Evolutionary conservation across 1,140 invertebrate species (phyloP).

Genomic region (Magallana angulata): DNA sequence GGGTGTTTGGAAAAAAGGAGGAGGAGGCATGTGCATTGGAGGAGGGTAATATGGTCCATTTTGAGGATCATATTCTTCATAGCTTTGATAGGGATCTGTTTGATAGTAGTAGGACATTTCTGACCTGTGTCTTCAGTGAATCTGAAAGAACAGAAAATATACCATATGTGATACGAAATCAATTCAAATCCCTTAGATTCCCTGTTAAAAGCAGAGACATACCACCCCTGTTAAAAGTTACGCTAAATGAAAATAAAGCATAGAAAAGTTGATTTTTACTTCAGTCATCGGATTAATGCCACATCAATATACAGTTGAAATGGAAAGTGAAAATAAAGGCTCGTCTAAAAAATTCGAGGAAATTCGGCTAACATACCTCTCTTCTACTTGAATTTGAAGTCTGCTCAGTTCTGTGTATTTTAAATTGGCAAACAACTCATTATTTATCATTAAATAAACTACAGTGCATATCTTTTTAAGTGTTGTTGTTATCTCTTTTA

Average conservation of each 20-base stretch:
- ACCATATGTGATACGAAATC: background rate
- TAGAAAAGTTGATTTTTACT: too few relatives aligned
- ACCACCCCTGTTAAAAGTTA: too few relatives aligned
- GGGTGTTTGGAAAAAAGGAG: background rate
- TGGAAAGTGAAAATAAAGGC: too few relatives aligned
- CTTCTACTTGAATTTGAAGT: background rate
- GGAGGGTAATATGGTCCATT: background rate
- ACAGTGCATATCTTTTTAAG: background rate
- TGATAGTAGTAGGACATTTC: background rate
- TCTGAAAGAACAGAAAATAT: background rate
- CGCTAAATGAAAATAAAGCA: too few relatives aligned
- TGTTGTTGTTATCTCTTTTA: background rate
- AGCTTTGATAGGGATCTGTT: background rate
- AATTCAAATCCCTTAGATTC: too few relatives aligned
- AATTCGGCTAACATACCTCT: conserved; percentile 2
- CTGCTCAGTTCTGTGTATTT: background rate
- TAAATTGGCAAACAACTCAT: background rate
- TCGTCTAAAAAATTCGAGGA: background rate
- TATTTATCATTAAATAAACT: background rate
- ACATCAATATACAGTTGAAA: too few relatives aligned
- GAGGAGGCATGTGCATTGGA: background rate
- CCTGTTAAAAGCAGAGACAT: too few relatives aligned
- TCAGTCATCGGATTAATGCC: too few relatives aligned
- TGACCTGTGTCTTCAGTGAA: too few relatives aligned
- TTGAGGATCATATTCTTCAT: background rate